Evolutionary conservation across 2,888 invertebrate genomes (phyloP).

Genomic region (Mycalesis mineus): DNA sequence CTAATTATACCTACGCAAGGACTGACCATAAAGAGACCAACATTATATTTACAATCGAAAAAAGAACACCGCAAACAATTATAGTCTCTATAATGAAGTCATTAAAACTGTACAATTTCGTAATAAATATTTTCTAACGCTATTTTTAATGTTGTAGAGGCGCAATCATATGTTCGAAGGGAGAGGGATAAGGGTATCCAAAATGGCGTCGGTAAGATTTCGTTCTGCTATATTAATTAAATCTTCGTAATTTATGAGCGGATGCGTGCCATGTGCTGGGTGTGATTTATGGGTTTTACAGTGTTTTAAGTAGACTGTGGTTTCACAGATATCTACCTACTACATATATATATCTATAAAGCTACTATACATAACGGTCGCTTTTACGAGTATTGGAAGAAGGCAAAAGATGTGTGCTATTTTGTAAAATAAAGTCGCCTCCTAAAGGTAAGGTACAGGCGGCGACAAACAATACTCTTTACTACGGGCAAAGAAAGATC

Average conservation of each 20-base stretch:
- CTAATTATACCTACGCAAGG: conserved; percentile 74
- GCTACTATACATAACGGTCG: too few species aligned
- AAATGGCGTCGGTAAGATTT: conserved; percentile 77
- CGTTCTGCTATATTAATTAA: conserved; percentile 75
- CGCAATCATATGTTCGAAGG: conserved; percentile 72
- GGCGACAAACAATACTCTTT: too few species aligned
- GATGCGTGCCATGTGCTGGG: conserved; percentile 58
- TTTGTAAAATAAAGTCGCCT: too few species aligned
- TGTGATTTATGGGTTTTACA: conserved; percentile 68
- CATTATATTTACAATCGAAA: conserved; percentile 34
- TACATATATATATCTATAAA: background rate
- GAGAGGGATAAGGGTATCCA: conserved; percentile 68
- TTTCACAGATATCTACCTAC: background rate
- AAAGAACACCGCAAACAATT: conserved; percentile 35
- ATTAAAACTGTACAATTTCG: conserved; percentile 20
- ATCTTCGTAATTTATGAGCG: conserved; percentile 75
- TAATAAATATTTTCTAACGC: conserved; percentile 10
- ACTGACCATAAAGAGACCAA: conserved; percentile 64
- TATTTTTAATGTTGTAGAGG: conserved; percentile 45
- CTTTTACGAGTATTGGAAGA: too few species aligned
- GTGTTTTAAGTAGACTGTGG: conserved; percentile 37
- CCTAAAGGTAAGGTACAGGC: too few species aligned
- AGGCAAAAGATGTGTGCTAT: too few species aligned
- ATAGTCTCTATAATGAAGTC: conserved; percentile 28
- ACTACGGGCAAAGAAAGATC: too few species aligned